phyloP scores from a whole-genome alignment of 2,113 vertebrate species.

The Sylvilagus bachmani region DNA sequence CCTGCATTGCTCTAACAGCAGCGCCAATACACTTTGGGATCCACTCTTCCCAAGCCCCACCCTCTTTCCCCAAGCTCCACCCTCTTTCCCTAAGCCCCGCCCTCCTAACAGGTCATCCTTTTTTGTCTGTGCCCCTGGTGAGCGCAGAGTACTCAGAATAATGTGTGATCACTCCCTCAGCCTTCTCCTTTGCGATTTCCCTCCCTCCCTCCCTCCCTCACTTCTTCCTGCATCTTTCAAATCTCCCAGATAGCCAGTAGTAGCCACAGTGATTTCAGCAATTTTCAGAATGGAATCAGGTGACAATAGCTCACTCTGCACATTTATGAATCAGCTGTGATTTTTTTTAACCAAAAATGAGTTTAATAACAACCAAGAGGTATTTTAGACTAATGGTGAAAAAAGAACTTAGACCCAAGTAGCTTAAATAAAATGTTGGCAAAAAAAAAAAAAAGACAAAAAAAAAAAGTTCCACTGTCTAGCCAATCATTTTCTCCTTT shows the following conservation, averaged over 20 bases:
- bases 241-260: background rate
- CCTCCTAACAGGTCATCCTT: too few relatives aligned
- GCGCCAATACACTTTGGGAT: background rate
- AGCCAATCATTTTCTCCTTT: background rate
- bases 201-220: background rate
- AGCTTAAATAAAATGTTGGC: slow-evolving; percentile 35
- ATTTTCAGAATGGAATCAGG: background rate
- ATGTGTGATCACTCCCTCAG: background rate
- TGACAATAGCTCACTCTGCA: background rate
- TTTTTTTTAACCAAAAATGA: background rate
- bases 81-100: background rate
- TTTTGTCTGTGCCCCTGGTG: too few relatives aligned
- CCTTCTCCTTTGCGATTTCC: background rate
- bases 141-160: too few relatives aligned
- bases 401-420: background rate
- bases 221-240: background rate
- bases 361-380: slow-evolving; percentile 2
- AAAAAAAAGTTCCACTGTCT: background rate
- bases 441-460: background rate
- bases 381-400: background rate
- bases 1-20: too few relatives aligned
- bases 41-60: background rate
- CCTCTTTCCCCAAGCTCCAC: background rate
- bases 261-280: background rate
- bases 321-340: background rate